These are phyloP conservation scores for Stenurella melanura DNA, from an alignment of 2,888 invertebrate species.

Conservation along the genomic window DNA sequence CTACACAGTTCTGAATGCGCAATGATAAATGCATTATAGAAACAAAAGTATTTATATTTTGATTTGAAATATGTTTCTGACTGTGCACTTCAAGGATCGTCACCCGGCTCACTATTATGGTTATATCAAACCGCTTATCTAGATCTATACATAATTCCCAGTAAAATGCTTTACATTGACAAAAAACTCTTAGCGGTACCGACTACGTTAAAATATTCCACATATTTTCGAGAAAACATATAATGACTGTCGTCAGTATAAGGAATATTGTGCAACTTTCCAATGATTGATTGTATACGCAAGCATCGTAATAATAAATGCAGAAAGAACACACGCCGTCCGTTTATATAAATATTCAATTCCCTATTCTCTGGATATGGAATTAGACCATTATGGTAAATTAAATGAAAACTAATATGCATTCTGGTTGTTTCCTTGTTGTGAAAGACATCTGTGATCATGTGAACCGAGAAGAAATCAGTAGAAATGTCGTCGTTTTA, in stretches of 20 bases:
- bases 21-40: too few species aligned
- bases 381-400: conserved; percentile 35
- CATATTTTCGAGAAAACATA: conserved; percentile 14
- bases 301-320: conserved; percentile 8
- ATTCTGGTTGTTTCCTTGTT: conserved; percentile 26
- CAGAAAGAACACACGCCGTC: conserved; percentile 10
- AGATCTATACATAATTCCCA: too few species aligned
- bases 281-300: conserved; percentile 30
- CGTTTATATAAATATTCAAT: conserved; percentile 31
- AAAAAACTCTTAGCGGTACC: conserved; percentile 9
- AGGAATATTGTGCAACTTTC: conserved; percentile 41
- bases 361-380: conserved; percentile 36
- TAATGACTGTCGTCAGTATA: conserved; percentile 38
- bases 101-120: not conserved
- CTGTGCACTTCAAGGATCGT: not conserved
- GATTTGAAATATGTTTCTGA: too few species aligned
- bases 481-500: conserved; percentile 16
- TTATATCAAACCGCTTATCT: not conserved
- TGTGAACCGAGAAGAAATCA: conserved; percentile 14
- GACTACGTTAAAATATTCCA: not conserved
- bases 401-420: conserved; percentile 21
- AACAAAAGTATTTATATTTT: too few species aligned
- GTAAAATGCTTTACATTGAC: too few species aligned
- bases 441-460: conserved; percentile 16
- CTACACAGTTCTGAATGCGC: too few species aligned